phyloP scores from a whole-genome alignment of 2,113 vertebrate species.

The Tringa solitaria region DNA sequence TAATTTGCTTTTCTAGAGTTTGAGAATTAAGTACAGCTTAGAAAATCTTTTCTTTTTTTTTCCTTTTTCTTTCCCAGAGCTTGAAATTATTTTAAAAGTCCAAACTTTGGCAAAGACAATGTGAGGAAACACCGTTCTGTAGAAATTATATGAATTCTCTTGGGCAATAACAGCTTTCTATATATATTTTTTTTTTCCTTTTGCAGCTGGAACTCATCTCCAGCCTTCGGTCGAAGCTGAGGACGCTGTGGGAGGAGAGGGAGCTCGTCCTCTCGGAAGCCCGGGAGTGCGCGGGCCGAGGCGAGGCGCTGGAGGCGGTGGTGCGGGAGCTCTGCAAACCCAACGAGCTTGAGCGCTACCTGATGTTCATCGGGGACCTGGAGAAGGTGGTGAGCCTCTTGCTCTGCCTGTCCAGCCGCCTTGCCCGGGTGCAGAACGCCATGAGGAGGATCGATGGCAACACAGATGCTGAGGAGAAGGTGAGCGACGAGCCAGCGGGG shows the following conservation, averaged over 20 bases:
- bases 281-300: conserved; percentile 50
- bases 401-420: conserved; percentile 87
- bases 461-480: conserved; percentile 87
- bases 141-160: rapidly evolving
- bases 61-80: background rate
- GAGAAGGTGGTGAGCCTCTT: conserved; percentile 91
- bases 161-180: background rate
- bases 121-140: background rate
- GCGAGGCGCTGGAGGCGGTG: conserved; percentile 64
- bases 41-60: background rate
- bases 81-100: background rate
- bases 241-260: conserved; percentile 63
- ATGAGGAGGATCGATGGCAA: conserved; percentile 76
- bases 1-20: background rate
- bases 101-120: background rate
- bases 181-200: background rate
- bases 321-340: conserved; percentile 78
- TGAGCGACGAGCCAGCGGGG: conserved; percentile 34
- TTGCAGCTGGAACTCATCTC: conserved; percentile 77
- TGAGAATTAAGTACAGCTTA: background rate
- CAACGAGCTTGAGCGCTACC: conserved; percentile 84
- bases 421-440: conserved; percentile 86
- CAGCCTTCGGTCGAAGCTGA: conserved; percentile 72
- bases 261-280: conserved; percentile 65
- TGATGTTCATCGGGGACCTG: conserved; percentile 87